phyloP scores from a whole-genome alignment of 2,888 invertebrate genomes.

The Drosophila multiciliata region DNA sequence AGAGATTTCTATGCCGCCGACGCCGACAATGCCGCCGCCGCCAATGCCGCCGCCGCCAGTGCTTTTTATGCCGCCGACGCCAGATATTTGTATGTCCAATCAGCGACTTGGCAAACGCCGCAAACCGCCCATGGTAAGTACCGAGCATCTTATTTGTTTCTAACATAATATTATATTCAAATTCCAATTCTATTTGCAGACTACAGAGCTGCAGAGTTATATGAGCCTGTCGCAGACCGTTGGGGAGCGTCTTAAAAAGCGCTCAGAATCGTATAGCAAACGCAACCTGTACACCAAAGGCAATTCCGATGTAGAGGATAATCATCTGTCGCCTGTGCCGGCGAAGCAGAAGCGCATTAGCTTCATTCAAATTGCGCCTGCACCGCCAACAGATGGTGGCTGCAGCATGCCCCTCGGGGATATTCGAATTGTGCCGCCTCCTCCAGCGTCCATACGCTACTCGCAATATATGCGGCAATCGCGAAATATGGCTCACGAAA shows the following conservation, averaged over 20 bases:
- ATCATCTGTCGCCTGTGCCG: not conserved
- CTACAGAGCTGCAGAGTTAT: conserved; percentile 35
- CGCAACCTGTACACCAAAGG: conserved; percentile 63
- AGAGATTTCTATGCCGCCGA: not conserved
- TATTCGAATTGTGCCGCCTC: conserved; percentile 48
- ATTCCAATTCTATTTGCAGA: conserved; percentile 13
- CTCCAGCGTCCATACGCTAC: conserved; percentile 18
- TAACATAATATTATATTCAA: not conserved
- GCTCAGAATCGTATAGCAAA: not conserved
- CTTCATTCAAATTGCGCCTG: conserved; percentile 8
- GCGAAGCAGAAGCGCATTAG: not conserved
- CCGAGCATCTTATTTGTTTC: not conserved
- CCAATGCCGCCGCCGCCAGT: not conserved
- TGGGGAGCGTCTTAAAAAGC: not conserved
- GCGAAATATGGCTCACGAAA: not conserved
- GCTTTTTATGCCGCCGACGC: not conserved
- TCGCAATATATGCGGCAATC: conserved; percentile 11
- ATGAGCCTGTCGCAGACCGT: conserved; percentile 16
- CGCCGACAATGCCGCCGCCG: not conserved
- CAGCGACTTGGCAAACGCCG: not conserved
- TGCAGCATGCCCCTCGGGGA: not conserved
- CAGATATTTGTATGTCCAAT: not conserved
- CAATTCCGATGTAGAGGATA: conserved; percentile 38
- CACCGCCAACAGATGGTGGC: conserved; percentile 35
- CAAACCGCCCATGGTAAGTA: conserved; percentile 17